A percentile compares a stretch with the other conserved stretches of the same genome.
Evolutionary conservation across 2,797 vertebrate genomes (phyloP).

Genomic region (Sebastes hubbsi): DNA sequence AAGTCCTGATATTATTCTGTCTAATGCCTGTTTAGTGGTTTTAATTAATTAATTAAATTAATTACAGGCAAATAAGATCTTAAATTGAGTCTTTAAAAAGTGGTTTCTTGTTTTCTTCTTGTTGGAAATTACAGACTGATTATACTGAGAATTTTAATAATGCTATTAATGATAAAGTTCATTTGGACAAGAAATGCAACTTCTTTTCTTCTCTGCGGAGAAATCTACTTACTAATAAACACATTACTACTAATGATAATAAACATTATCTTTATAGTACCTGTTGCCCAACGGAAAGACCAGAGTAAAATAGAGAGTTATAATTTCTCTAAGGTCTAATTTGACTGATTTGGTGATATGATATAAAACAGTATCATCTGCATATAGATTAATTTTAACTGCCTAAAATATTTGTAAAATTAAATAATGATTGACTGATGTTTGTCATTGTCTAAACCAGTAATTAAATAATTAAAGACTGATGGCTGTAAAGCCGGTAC

Average conservation of each 20-base stretch:
- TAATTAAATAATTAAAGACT: neutral
- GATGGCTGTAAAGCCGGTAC: too few species aligned
- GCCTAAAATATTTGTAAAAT: neutral
- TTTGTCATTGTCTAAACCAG: neutral
- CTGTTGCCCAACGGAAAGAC: neutral
- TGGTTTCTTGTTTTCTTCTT: neutral
- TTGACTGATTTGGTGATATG: neutral
- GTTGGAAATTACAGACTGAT: neutral
- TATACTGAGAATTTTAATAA: neutral
- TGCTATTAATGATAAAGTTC: neutral
- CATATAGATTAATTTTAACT: neutral
- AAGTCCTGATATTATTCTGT: too few species aligned
- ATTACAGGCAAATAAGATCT: neutral
- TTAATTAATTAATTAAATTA: too few species aligned
- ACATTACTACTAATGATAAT: neutral
- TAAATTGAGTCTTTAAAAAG: neutral
- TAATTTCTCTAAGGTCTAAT: neutral
- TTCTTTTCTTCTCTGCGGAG: neutral
- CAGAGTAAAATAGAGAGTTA: neutral
- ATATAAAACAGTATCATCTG: neutral
- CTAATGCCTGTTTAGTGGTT: too few species aligned
- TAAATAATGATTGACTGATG: neutral
- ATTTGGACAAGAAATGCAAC: too few species aligned
- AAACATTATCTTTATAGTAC: too few species aligned
- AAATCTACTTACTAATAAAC: neutral